phyloP scores from a whole-genome alignment of 2,888 invertebrate genomes.

The Xanthia togata region DNA sequence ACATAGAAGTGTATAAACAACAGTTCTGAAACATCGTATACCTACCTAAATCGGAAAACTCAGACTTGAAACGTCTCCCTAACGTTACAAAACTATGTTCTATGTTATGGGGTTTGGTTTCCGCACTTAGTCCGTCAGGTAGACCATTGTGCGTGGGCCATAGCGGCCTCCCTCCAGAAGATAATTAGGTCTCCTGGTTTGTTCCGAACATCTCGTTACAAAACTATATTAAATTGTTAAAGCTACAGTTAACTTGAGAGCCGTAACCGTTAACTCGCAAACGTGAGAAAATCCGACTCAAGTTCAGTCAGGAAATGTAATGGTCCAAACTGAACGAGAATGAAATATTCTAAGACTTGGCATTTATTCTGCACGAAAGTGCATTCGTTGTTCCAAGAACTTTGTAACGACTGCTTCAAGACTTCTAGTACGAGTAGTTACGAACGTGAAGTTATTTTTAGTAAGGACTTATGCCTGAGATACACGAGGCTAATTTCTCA shows the following conservation, averaged over 20 bases:
- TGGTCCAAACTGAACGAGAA: constrained; percentile 47
- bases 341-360: constrained; percentile 39
- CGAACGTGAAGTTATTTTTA: constrained; percentile 21
- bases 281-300: constrained; percentile 49
- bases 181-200: too few species aligned
- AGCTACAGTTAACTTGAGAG: constrained; percentile 31
- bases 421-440: constrained; percentile 25
- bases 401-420: constrained; percentile 41
- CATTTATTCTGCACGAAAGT: constrained; percentile 44
- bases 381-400: constrained; percentile 36
- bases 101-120: too few species aligned
- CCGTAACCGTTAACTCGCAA: constrained; percentile 51
- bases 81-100: too few species aligned
- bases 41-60: neutral
- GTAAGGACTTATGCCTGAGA: neutral
- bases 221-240: constrained; percentile 14
- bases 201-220: too few species aligned
- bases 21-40: neutral
- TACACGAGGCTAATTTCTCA: neutral
- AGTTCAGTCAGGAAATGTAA: constrained; percentile 46
- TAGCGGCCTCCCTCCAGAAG: too few species aligned
- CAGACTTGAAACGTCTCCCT: neutral
- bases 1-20: neutral
- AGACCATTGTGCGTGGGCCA: too few species aligned
- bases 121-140: too few species aligned